Evolutionary conservation across 2,113 vertebrate species (phyloP).

Genomic region (Typhlomys cinereus): DNA sequence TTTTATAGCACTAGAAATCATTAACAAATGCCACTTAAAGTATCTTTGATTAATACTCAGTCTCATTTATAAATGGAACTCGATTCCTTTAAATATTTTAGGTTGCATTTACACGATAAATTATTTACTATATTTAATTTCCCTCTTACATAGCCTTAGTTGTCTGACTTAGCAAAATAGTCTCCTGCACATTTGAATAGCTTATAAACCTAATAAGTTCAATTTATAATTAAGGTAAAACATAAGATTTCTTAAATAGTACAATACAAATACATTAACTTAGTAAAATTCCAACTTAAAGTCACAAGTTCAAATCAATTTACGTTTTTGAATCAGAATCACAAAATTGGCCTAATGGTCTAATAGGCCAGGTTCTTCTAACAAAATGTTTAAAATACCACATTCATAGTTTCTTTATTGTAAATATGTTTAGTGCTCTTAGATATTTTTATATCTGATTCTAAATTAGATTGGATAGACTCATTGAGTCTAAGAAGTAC

Average conservation of each 20-base stretch:
- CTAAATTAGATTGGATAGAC: too few species aligned
- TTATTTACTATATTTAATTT: slow-evolving; percentile 44
- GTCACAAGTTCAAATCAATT: slow-evolving; percentile 20
- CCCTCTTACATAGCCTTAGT: not conserved
- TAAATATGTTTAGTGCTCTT: not conserved
- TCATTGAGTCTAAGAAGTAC: not conserved
- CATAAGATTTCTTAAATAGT: not conserved
- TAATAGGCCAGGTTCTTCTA: not conserved
- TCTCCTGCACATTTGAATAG: not conserved
- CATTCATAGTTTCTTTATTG: not conserved
- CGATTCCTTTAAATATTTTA: slow-evolving; percentile 35
- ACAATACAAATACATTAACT: not conserved
- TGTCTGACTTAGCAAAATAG: slow-evolving; percentile 20
- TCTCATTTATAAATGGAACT: slow-evolving; percentile 38
- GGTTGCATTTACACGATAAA: slow-evolving; percentile 34
- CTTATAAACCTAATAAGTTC: slow-evolving; percentile 8
- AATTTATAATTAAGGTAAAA: not conserved
- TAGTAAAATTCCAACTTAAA: not conserved
- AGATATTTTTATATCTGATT: not conserved
- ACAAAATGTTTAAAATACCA: not conserved
- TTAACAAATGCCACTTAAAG: slow-evolving; percentile 41
- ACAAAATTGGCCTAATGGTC: not conserved
- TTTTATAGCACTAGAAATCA: slow-evolving; percentile 15
- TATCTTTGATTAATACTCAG: not conserved
- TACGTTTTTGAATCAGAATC: not conserved